Conservation (phyloP, 2,113 vertebrate genomes). For the Planiliza haematocheilus region DNA sequence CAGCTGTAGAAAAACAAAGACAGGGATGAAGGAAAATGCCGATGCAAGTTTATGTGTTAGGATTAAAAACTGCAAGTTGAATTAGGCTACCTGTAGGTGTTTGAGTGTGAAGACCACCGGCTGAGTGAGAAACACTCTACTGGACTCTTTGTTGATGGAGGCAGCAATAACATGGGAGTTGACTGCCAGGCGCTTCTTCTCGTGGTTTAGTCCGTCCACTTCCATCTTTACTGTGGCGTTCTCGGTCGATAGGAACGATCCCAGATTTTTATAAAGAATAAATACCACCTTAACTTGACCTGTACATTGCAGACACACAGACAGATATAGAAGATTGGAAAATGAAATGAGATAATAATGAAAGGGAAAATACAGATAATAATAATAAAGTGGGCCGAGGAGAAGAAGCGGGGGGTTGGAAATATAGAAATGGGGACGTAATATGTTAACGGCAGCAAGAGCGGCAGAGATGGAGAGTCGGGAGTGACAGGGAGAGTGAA, state of each 20-base stretch:
- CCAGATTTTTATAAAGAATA: conserved; percentile 93
- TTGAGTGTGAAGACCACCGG: conserved; percentile 92
- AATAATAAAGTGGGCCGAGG: conserved; percentile 13
- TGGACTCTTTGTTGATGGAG: conserved; percentile 95
- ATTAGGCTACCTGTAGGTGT: conserved; percentile 86
- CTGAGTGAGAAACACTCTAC: conserved; percentile 92
- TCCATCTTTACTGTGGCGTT: conserved; percentile 93
- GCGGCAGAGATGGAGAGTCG: conserved; percentile 66
- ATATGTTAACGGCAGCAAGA: conserved; percentile 67
- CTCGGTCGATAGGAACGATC: conserved; percentile 92
- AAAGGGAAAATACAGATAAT: conserved; percentile 34
- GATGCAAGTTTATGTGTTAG: not conserved
- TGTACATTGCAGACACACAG: conserved; percentile 60
- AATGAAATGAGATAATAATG: too few relatives aligned
- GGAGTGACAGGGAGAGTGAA: conserved; percentile 70
- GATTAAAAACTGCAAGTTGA: not conserved
- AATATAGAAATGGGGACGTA: conserved; percentile 63
- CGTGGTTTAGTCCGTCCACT: conserved; percentile 77
- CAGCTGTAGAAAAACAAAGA: conserved; percentile 73
- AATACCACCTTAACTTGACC: conserved; percentile 96
- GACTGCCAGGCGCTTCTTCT: conserved; percentile 85
- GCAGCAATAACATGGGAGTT: conserved; percentile 93
- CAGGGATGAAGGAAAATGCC: not conserved
- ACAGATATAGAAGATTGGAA: conserved; percentile 1
- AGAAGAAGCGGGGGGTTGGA: conserved; percentile 6